phyloP scores from a whole-genome alignment of 2,113 vertebrate species.

The Corythaeola cristata region DNA sequence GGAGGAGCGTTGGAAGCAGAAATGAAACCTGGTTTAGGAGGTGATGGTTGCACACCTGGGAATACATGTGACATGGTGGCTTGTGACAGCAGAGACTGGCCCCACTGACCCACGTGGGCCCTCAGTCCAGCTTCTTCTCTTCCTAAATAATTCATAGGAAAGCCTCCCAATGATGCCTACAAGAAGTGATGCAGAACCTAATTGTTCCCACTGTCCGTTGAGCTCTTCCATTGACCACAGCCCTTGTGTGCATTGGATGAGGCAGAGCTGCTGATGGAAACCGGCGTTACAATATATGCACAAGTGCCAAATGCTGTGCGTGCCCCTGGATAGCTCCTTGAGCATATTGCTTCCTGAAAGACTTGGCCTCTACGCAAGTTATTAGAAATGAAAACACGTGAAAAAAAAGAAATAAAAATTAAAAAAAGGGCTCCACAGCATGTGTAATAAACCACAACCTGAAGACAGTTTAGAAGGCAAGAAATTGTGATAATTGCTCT shows the following conservation, averaged over 20 bases:
- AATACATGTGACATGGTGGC: background rate
- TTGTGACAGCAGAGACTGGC: background rate
- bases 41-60: background rate
- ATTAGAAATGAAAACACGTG: background rate
- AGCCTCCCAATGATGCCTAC: background rate
- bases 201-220: background rate
- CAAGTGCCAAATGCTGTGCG: background rate
- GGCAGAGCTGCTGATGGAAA: background rate
- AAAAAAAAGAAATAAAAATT: background rate
- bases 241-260: background rate
- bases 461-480: background rate
- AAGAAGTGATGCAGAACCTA: background rate
- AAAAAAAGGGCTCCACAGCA: background rate
- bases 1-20: background rate
- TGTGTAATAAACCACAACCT: background rate
- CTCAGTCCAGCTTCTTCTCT: background rate
- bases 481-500: background rate
- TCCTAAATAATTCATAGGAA: background rate
- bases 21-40: background rate
- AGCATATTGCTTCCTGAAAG: background rate
- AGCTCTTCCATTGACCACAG: background rate
- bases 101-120: background rate
- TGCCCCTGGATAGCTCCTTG: background rate
- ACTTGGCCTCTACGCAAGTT: background rate
- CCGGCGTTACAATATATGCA: accelerated